Percentiles rank a stretch among this genome's conserved stretches.
Conservation (phyloP, 2,888 invertebrate genomes). For the Ditylenchus weischeri region DNA sequence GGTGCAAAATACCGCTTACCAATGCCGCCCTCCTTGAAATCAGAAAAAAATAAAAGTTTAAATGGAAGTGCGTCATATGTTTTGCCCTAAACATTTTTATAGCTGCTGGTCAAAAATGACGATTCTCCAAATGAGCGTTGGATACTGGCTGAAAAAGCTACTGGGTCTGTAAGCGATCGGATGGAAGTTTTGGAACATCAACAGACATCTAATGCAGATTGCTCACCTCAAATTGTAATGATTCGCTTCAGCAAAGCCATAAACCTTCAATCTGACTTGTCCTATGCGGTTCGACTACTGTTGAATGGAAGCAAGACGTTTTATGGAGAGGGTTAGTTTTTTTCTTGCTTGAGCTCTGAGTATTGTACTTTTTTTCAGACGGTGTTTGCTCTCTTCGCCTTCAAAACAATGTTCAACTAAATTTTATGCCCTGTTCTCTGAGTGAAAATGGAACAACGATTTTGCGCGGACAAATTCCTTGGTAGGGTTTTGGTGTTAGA, state of each 20-base stretch:
- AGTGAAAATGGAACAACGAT: slow-evolving; percentile 76
- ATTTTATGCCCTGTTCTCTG: slow-evolving; percentile 42
- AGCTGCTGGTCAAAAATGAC: slow-evolving; percentile 23
- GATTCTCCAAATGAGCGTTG: slow-evolving; percentile 26
- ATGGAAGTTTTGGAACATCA: not conserved
- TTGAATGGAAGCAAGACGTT: slow-evolving; percentile 66
- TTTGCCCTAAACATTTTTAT: not conserved
- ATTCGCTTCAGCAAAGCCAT: slow-evolving; percentile 35
- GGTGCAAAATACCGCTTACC: too few relatives aligned
- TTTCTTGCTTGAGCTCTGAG: not conserved
- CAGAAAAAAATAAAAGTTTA: too few relatives aligned
- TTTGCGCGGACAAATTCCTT: slow-evolving; percentile 86
- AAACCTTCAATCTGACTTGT: slow-evolving; percentile 36
- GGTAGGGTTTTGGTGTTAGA: slow-evolving; percentile 67
- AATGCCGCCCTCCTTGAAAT: too few relatives aligned
- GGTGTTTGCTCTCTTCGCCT: slow-evolving; percentile 83
- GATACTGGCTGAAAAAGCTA: slow-evolving; percentile 22
- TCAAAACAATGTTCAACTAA: slow-evolving; percentile 72
- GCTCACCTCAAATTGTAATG: slow-evolving; percentile 1
- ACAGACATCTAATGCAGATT: not conserved
- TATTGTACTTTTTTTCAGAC: slow-evolving; percentile 74
- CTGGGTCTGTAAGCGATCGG: slow-evolving; percentile 10
- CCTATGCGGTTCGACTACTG: slow-evolving; percentile 46
- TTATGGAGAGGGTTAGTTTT: slow-evolving; percentile 76
- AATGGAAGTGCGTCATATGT: too few relatives aligned